Conservation (phyloP, 2,113 vertebrate genomes). For the Mesembrinibis cayennensis region DNA sequence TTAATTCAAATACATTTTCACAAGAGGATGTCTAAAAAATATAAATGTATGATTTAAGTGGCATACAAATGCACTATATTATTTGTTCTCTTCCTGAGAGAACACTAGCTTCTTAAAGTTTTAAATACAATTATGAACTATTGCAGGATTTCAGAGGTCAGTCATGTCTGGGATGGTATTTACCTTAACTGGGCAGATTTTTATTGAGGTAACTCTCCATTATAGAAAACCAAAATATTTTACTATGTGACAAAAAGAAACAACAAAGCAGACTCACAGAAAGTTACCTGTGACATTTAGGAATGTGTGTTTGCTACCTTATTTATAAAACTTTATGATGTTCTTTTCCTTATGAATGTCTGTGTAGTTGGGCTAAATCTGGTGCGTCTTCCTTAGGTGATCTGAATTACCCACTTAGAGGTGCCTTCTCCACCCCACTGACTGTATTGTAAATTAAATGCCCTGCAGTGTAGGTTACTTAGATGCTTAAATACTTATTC, state of each 20-base stretch:
- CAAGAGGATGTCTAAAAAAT: not conserved
- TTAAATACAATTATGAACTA: not conserved
- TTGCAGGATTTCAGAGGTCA: not conserved
- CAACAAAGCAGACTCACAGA: not conserved
- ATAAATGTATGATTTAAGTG: not conserved
- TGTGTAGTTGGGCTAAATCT: not conserved
- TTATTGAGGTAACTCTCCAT: not conserved
- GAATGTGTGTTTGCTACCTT: not conserved
- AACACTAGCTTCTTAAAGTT: not conserved
- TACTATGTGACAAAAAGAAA: not conserved
- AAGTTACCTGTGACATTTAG: not conserved
- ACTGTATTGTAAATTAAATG: not conserved
- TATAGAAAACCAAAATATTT: not conserved
- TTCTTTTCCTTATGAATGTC: not conserved
- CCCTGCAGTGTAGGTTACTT: not conserved
- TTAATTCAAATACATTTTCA: constrained; percentile 1
- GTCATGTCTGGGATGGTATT: not conserved
- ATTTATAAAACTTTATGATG: not conserved
- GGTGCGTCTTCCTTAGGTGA: not conserved
- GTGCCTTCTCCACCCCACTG: not conserved
- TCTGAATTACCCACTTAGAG: not conserved
- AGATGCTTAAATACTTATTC: not conserved
- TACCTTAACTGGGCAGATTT: not conserved
- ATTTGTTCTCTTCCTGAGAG: not conserved
- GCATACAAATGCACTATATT: not conserved